Evolutionary conservation across 2,797 vertebrate species (phyloP), one percentile per base, ranked within the genome.

Genomic region (Amblyraja radiata): DNA sequence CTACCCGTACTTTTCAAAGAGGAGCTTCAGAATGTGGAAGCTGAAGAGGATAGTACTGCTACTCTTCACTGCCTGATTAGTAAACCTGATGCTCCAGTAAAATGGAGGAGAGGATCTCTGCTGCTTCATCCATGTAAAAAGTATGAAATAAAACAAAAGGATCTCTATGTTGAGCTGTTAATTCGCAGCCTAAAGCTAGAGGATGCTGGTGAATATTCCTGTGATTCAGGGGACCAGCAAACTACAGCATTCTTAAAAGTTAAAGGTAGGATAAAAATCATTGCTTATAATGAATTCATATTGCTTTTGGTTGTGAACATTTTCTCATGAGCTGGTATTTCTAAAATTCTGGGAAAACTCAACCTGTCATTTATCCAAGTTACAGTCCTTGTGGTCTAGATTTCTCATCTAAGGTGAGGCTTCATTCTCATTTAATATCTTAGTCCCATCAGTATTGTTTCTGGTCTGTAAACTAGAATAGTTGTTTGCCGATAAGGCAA

Each of bases 111-210:
- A 18, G 96, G 94, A 0, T 94, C 93, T 18, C 65, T 28, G 10
- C 23, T 94, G 9, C 94, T 96, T 88, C 94, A 94, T 65, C 68
- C 93, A 0, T 93, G 94, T 93, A 94, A 93, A 58, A 96, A 96
- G 73, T 95, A 95, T 93, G 94, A 95, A 93, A 93, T 96, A 93
- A 95, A 94, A 78, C 96, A 96, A 93, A 95, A 96, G 18, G 95
- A 95, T 23, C 93, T 94, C 3, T 93, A 93, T 94, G 95, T 23
- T 78, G 93, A 93, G 21, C 81, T 94, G 23, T 10, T 88, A 0
- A 76, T 93, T 61, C 79, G 61, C 23, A 36, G 11, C 2, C 78
- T 93, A 71, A 93, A 73, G 23, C 76, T 68, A 11, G 78, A 83
- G n/a, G 93, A 93, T 65, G 14, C 78, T 46, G 93, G 93, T 63